Evolutionary conservation across 2,888 invertebrate species (phyloP), one percentile per base, ranked within the genome.

Genomic region (Epicampocera succincta): DNA sequence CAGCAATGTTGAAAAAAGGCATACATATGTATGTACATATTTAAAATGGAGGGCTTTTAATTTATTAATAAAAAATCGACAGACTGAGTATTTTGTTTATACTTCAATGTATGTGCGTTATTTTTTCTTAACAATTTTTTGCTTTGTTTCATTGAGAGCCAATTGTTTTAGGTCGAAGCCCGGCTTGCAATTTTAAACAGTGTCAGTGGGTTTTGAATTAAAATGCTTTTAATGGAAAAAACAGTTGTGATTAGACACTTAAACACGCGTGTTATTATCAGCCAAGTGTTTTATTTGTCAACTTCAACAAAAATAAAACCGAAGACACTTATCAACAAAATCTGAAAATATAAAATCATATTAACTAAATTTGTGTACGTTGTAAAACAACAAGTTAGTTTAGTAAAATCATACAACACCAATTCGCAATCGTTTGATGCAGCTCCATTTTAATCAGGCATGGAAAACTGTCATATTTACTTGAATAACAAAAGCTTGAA

Each of bases 191-290:
- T 61, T 50, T 66, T 2, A 60, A 68, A 50, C 44, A 17, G 61
- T 46, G 19, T 12, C 48, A 29, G 6, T 46, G 21, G 61, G 44
- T 52, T 63, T 76, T 46, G 38, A 54, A 61, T 61, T 54, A 25
- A 54, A 52, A 33, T 33, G 33, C 60, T 76, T 61, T 17, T 54
- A 76, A 38, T 54, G 25, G 1, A 46, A 52, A 66, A 54, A 68
- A 56, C 69, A 76, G 76, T 76, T 76, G 76, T 17, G 52, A 46
- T 76, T 69, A 76, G 61, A 63, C 69, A 46, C 46, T 76, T 61
- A 38, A 74, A 40, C 46, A 56, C 69, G 69, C 38, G 69, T 76
- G 61, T 69, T 69, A n/a, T n/a, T n/a, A 63, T n/a, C 69, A 61
- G 4, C n/a, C 38, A 38, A 29, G 42, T 58, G 29, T 17, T 58